These are phyloP conservation scores for Drosophila littoralis DNA, from an alignment of 1,140 invertebrate genomes.

Conservation along the genomic window DNA sequence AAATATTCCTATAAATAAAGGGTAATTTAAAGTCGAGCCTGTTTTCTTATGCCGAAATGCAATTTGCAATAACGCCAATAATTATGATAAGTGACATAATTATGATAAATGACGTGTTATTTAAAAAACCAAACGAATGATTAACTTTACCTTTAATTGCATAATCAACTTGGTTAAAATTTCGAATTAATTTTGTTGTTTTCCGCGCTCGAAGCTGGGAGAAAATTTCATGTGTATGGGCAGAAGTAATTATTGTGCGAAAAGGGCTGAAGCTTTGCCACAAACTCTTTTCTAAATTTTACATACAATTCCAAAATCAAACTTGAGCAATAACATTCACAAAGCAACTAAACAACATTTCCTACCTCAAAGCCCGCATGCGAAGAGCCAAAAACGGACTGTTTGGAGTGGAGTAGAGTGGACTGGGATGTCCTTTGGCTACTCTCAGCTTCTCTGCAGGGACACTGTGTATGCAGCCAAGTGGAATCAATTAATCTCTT, in stretches of 20 bases:
- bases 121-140: constrained; percentile 22
- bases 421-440: not conserved
- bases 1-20: not conserved
- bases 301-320: too few species aligned
- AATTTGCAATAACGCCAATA: constrained; percentile 17
- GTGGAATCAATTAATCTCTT: constrained; percentile 82
- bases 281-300: too few species aligned
- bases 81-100: constrained; percentile 30
- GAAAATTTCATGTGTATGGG: not conserved
- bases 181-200: constrained; percentile 1
- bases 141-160: constrained; percentile 32
- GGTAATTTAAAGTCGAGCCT: not conserved
- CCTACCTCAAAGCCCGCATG: not conserved
- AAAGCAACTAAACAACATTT: too few species aligned
- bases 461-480: constrained; percentile 76
- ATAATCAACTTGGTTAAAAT: constrained; percentile 22
- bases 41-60: not conserved
- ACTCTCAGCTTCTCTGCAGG: constrained; percentile 42
- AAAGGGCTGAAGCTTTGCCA: too few species aligned
- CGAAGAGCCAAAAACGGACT: not conserved
- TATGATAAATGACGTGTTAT: constrained; percentile 33
- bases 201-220: not conserved
- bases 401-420: not conserved
- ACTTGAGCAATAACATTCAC: too few species aligned
- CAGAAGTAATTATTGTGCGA: not conserved